These are phyloP conservation scores for Hipposideros armiger DNA, from an alignment of 2,113 vertebrate genomes.

Conservation along the genomic window DNA sequence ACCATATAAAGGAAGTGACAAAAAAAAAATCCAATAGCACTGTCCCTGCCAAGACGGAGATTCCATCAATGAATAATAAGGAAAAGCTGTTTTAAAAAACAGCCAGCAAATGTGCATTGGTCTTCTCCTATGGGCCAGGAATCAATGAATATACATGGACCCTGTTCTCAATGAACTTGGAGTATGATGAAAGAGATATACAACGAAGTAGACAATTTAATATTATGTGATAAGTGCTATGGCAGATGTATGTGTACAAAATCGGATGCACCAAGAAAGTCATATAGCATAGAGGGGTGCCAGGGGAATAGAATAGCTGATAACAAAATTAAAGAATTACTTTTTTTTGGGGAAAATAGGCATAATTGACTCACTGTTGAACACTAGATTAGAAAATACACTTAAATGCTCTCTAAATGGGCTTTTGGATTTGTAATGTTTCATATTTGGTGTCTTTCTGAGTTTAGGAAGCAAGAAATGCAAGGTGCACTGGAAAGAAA, in stretches of 20 bases:
- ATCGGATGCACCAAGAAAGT: neutral
- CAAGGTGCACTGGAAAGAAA: neutral
- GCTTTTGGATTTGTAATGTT: neutral
- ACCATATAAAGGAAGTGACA: neutral
- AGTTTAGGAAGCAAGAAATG: neutral
- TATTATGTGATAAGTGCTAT: neutral
- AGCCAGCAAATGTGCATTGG: neutral
- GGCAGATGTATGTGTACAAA: neutral
- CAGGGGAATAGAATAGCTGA: neutral
- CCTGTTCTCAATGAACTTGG: neutral
- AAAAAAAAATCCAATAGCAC: neutral
- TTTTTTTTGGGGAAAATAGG: neutral
- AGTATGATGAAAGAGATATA: neutral
- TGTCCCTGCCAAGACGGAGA: neutral
- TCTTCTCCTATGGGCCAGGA: neutral
- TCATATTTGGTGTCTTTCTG: neutral
- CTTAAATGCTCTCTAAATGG: neutral
- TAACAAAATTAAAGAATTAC: conserved; percentile 7
- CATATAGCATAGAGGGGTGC: neutral
- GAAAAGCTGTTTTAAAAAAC: neutral
- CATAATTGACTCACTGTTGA: neutral
- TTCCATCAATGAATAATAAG: conserved; percentile 17
- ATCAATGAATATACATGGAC: neutral
- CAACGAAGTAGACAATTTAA: neutral
- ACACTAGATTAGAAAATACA: neutral